phyloP scores from a whole-genome alignment of 2,888 invertebrate species.

The Operophtera brumata region DNA sequence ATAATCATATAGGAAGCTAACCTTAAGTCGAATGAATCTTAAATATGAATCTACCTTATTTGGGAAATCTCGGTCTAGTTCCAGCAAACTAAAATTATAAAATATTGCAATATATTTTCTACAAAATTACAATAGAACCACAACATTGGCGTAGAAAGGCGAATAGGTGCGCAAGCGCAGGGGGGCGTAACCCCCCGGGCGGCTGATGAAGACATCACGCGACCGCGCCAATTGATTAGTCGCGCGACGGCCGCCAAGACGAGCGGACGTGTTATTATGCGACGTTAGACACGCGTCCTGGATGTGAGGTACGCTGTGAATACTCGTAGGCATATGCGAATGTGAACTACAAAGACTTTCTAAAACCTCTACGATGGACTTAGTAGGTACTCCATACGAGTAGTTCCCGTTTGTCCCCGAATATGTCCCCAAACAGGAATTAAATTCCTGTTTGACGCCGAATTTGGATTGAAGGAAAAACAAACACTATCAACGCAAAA shows the following conservation, averaged over 20 bases:
- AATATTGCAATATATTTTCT: constrained; percentile 17
- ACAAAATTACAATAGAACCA: constrained; percentile 27
- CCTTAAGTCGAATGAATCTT: not conserved
- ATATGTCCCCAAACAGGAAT: too few species aligned
- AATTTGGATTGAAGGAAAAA: too few species aligned
- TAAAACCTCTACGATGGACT: too few species aligned
- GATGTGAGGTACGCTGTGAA: constrained; percentile 25
- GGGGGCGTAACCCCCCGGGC: constrained; percentile 74
- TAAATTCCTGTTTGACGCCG: too few species aligned
- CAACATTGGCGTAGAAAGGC: constrained; percentile 26
- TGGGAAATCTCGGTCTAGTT: not conserved
- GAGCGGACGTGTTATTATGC: constrained; percentile 72
- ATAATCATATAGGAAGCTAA: not conserved
- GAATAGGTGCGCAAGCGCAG: constrained; percentile 57
- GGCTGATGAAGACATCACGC: constrained; percentile 79
- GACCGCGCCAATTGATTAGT: constrained; percentile 77
- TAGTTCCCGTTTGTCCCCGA: too few species aligned
- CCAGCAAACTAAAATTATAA: constrained; percentile 1
- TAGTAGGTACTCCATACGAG: too few species aligned
- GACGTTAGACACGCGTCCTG: constrained; percentile 72
- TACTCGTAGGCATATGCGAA: constrained; percentile 38
- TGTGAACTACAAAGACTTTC: too few species aligned
- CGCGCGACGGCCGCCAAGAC: constrained; percentile 68
- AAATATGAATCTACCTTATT: not conserved
- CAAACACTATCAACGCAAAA: too few species aligned